Conservation (phyloP, 2,113 vertebrate species). For the Phocoena sinus region DNA sequence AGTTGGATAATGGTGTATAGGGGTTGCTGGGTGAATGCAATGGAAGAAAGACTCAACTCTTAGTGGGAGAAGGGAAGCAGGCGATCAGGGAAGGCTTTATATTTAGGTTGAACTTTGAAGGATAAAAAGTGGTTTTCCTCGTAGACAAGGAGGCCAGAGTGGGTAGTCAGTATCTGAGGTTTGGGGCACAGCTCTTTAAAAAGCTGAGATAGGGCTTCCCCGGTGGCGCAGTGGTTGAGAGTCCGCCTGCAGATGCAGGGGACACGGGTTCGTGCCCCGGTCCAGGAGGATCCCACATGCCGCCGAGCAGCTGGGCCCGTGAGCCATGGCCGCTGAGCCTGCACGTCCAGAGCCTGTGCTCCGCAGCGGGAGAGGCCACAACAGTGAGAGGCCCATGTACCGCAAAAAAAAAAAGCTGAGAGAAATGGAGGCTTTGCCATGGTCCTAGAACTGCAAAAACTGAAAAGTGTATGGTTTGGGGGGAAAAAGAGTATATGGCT, state of each 20-base stretch:
- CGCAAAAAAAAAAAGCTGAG: not conserved
- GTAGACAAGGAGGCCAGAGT: not conserved
- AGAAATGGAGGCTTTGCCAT: not conserved
- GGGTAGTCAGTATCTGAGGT: not conserved
- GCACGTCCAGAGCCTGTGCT: no score
- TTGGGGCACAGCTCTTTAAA: not conserved
- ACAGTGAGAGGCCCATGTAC: no score
- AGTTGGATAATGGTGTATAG: not conserved
- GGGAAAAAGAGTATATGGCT: not conserved
- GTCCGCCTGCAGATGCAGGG: no score
- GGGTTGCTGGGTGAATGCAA: not conserved
- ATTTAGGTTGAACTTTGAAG: not conserved
- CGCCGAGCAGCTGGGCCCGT: no score
- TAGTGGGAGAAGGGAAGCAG: not conserved
- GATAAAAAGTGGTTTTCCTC: not conserved
- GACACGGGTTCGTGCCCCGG: no score
- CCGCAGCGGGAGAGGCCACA: no score
- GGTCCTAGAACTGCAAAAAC: not conserved
- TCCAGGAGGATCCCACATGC: no score
- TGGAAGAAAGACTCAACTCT: not conserved
- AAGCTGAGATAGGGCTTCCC: not conserved
- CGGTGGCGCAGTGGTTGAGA: no score
- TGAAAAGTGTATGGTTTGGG: not conserved
- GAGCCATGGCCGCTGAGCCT: no score
- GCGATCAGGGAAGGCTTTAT: not conserved